Percentiles rank a stretch among this genome's conserved stretches.
Conservation (phyloP, 37 sponge, comb jelly and placozoan species). For the Spongilla lacustris region DNA sequence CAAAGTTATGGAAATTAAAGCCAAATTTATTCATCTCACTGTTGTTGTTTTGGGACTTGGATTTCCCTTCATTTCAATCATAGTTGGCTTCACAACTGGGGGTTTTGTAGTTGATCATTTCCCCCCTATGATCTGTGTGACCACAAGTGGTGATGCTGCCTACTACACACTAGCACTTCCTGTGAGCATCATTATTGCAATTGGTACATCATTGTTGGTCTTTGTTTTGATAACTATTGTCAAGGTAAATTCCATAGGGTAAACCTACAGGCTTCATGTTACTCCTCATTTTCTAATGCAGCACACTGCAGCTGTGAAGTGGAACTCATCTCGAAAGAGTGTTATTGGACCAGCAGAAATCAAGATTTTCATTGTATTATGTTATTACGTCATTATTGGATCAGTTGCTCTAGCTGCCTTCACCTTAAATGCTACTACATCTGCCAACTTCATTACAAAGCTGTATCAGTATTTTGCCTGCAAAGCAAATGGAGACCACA, state of each 20-base stretch:
- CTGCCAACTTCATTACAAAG: not conserved
- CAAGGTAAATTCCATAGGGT: slow-evolving; percentile 2
- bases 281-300: not conserved
- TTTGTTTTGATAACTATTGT: slow-evolving; percentile 14
- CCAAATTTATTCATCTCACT: slow-evolving; percentile 13
- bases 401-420: slow-evolving; percentile 4
- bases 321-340: not conserved
- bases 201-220: slow-evolving; percentile 28
- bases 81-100: not conserved
- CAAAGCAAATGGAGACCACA: not conserved
- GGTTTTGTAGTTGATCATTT: too few species aligned
- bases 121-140: slow-evolving; percentile 34
- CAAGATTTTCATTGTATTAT: slow-evolving; percentile 16
- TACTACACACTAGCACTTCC: slow-evolving; percentile 24
- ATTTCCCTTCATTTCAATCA: slow-evolving; percentile 12
- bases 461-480: not conserved
- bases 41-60: not conserved
- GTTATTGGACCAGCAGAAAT: not conserved
- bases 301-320: not conserved
- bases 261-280: not conserved
- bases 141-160: not conserved
- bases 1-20: not conserved
- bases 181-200: slow-evolving; percentile 17
- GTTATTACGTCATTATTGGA: slow-evolving; percentile 20
- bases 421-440: not conserved